Evolutionary conservation across 2,888 invertebrate species (phyloP).

Genomic region (Strigamia transsilvanica): DNA sequence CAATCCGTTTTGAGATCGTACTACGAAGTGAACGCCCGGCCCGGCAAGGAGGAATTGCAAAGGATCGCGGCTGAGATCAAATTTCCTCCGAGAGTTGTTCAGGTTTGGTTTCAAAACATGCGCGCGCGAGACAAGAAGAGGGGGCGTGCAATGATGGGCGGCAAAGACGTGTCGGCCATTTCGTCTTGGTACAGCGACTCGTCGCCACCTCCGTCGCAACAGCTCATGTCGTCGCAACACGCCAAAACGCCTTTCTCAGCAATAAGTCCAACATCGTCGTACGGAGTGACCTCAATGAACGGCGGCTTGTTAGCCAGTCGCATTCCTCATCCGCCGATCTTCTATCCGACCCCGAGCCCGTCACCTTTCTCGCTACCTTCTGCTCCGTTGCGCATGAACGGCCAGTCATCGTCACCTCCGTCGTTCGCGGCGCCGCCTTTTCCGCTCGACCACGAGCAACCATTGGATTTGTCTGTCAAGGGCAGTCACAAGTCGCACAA

Average conservation of each 20-base stretch:
- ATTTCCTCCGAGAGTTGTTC: constrained; percentile 78
- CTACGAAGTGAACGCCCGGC: constrained; percentile 88
- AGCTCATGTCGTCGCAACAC: constrained; percentile 56
- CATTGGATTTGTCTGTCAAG: constrained; percentile 89
- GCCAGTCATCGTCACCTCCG: constrained; percentile 54
- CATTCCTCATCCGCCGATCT: constrained; percentile 53
- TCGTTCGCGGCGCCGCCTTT: constrained; percentile 54
- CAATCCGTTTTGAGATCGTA: constrained; percentile 86
- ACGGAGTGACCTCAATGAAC: constrained; percentile 53
- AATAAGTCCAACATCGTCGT: constrained; percentile 52
- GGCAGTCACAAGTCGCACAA: constrained; percentile 66
- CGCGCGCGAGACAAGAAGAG: constrained; percentile 86
- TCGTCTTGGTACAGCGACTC: constrained; percentile 61
- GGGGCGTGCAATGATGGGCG: constrained; percentile 64
- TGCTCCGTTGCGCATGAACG: constrained; percentile 53
- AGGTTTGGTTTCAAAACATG: constrained; percentile 98
- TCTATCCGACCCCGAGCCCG: constrained; percentile 55
- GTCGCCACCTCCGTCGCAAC: constrained; percentile 60
- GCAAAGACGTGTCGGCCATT: constrained; percentile 54
- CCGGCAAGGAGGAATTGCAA: constrained; percentile 91
- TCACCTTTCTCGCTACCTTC: constrained; percentile 52
- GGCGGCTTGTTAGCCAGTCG: constrained; percentile 53
- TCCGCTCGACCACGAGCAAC: constrained; percentile 72
- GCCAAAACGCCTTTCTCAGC: constrained; percentile 54
- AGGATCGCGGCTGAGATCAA: constrained; percentile 80